phyloP scores from a whole-genome alignment of 2,888 invertebrate species.

The Liopterus haemorrhoidalis region DNA sequence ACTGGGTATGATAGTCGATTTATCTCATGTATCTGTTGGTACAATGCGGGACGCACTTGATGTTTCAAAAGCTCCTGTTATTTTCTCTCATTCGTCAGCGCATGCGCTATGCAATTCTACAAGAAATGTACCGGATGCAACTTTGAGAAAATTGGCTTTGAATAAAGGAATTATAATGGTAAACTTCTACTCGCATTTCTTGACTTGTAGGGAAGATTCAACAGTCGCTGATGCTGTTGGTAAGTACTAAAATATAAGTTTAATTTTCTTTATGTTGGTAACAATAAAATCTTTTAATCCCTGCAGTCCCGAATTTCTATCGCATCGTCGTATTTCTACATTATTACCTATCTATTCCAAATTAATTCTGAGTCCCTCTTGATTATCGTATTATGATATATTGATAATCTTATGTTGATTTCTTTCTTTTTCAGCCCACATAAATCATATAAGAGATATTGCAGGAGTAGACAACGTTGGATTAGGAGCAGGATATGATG shows the following conservation, averaged over 20 bases:
- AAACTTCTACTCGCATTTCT: constrained; percentile 74
- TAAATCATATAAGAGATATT: constrained; percentile 79
- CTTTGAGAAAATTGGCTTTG: constrained; percentile 63
- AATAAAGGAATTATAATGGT: constrained; percentile 84
- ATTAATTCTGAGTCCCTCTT: too few relatives aligned
- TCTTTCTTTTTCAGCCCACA: constrained; percentile 75
- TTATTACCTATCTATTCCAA: too few relatives aligned
- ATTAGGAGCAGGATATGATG: constrained; percentile 83
- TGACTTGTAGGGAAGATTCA: constrained; percentile 67
- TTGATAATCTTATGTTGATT: too few relatives aligned
- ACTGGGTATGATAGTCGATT: constrained; percentile 80
- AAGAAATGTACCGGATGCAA: constrained; percentile 74
- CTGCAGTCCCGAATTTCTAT: too few relatives aligned
- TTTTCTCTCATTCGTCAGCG: constrained; percentile 81
- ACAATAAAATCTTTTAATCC: too few relatives aligned
- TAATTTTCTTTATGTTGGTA: too few relatives aligned
- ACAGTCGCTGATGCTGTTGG: constrained; percentile 76
- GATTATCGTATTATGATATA: too few relatives aligned
- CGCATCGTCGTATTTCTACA: too few relatives aligned
- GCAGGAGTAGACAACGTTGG: constrained; percentile 85
- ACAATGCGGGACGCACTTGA: constrained; percentile 77
- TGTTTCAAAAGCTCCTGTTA: constrained; percentile 73
- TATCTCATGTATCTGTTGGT: constrained; percentile 72
- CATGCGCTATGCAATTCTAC: constrained; percentile 74
- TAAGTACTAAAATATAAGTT: constrained; percentile 44